Base-by-base conservation (phyloP, 1,140 invertebrate genomes). In the Drosophila ercepeae region DNA sequence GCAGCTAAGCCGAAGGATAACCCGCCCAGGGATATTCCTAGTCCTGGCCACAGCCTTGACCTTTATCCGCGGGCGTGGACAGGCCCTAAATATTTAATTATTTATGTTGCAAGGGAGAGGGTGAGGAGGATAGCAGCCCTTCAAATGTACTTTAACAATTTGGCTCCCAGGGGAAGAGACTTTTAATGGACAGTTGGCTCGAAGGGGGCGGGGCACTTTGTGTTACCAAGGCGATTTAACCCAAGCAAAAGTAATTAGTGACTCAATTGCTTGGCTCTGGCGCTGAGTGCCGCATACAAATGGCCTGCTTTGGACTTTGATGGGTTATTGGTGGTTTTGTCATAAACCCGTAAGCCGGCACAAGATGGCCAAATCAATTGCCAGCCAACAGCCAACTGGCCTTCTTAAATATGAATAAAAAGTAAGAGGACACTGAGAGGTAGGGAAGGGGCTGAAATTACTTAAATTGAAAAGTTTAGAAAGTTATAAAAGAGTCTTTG, bases 81-180 rank as follows among this genome's bases (percentile, higher is more conserved):
- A 68, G 73, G 55, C 53, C 52, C 59, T 86, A 88, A 81, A 86
- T 81, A 88, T 86, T 86, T 81, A 88, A 86, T 86, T 86, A 73
- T 76, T 83, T 84, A 83, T 78, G 75, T 58, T 67, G 52, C 48
- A 65, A 55, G 78, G 68, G n/a, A n/a, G n/a, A n/a, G n/a, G 46
- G 46, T 60, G 39, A 67, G 29, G n/a, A n/a, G n/a, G n/a, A n/a
- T n/a, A 57, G 64, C 42, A 13, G 8, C 19, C 11, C 2, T 8
- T 42, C 4, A 58, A 81, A 60, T 59, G 39, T 64, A 60, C 81
- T 67, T 76, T 50, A 73, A 64, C 67, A 64, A 78, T 69, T 82
- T 74, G 41, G 71, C 27, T 25, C 55, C 41, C 52, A 61, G 60
- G 44, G 27, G 50, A 67, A 65, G 77, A 52, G 63, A 25, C 63